Evolutionary conservation across 2,888 invertebrate genomes (phyloP).

Genomic region (Cataglyphis altisquamis): DNA sequence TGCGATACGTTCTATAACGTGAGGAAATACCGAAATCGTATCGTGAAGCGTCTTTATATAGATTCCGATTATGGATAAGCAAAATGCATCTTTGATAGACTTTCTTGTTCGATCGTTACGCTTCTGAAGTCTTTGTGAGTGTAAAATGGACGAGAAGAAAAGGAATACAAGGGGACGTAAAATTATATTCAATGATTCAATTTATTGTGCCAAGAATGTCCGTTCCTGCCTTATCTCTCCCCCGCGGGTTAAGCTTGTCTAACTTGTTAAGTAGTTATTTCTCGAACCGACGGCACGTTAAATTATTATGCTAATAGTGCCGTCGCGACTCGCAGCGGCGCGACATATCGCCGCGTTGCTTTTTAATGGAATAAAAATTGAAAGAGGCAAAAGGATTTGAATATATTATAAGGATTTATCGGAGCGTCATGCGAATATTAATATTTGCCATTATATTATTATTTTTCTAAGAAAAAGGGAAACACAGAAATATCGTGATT

Average conservation of each 20-base stretch:
- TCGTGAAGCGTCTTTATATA: not conserved
- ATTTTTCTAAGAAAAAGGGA: not conserved
- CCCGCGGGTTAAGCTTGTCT: slow-evolving; percentile 53
- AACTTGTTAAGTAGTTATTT: slow-evolving; percentile 49
- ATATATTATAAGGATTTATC: slow-evolving; percentile 13
- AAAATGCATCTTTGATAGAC: slow-evolving; percentile 1
- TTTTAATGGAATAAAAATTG: slow-evolving; percentile 49
- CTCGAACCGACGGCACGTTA: slow-evolving; percentile 56
- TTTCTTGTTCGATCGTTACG: slow-evolving; percentile 2
- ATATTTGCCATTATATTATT: slow-evolving; percentile 5
- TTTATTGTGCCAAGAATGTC: slow-evolving; percentile 47
- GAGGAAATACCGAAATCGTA: slow-evolving; percentile 4
- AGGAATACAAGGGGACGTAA: not conserved
- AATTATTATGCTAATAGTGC: slow-evolving; percentile 55
- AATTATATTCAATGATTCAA: slow-evolving; percentile 45
- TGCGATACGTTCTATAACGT: not conserved
- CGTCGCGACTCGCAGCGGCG: slow-evolving; percentile 38
- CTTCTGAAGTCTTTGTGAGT: not conserved
- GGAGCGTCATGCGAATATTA: slow-evolving; percentile 1
- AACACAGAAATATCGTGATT: not conserved
- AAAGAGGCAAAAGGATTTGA: slow-evolving; percentile 31
- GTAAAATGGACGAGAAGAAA: not conserved
- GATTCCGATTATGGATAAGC: not conserved
- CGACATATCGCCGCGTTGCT: slow-evolving; percentile 43
- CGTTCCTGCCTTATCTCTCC: slow-evolving; percentile 53